Evolutionary conservation across 1,140 invertebrate species (phyloP).

Genomic region (Bathynomus jamesi): DNA sequence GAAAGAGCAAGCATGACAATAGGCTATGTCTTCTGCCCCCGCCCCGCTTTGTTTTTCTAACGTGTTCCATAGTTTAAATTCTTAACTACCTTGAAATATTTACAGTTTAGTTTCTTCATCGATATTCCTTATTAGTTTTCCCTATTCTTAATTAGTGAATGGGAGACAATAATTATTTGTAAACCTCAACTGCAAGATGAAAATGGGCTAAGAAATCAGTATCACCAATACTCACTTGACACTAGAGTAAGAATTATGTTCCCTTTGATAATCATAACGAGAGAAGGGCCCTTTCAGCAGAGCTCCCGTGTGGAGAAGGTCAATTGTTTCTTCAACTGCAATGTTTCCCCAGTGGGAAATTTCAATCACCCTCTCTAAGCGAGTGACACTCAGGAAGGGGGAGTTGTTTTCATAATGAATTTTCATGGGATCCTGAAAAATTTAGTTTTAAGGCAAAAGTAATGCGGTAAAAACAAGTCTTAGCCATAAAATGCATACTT

Average conservation of each 20-base stretch:
- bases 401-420: constrained; percentile 95
- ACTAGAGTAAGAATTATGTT: constrained; percentile 73
- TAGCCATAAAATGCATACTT: neutral
- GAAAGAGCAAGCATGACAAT: too few species aligned
- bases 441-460: neutral
- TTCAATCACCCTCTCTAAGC: constrained; percentile 79
- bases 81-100: too few species aligned
- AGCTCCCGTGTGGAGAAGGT: constrained; percentile 86
- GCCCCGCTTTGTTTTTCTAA: too few species aligned
- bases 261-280: constrained; percentile 87
- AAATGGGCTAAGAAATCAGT: too few species aligned
- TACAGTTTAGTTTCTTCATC: too few species aligned
- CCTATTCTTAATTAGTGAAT: too few species aligned
- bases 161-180: too few species aligned
- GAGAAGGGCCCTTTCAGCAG: constrained; percentile 91
- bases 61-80: too few species aligned
- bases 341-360: constrained; percentile 99
- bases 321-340: constrained; percentile 89
- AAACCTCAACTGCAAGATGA: too few species aligned
- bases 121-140: too few species aligned
- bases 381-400: constrained; percentile 85
- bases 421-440: constrained; percentile 45
- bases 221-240: constrained; percentile 59
- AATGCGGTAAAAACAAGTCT: neutral
- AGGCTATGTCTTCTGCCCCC: too few species aligned